phyloP scores from a whole-genome alignment of 2,797 vertebrate genomes.

The Emys orbicularis region DNA sequence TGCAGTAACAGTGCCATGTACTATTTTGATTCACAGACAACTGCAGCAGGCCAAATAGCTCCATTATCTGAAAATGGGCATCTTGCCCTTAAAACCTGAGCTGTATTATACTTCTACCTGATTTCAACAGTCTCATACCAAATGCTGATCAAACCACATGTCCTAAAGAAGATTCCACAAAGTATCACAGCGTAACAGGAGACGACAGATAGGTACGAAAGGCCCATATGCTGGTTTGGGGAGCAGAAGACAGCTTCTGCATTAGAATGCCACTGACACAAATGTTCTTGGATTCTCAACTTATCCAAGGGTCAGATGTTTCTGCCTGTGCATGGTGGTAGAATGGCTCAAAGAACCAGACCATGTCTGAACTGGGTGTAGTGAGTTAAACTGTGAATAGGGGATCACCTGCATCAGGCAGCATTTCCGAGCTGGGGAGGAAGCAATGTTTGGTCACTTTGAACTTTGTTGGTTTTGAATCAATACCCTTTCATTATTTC shows the following conservation, averaged over 20 bases:
- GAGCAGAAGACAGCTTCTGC: neutral
- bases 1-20: neutral
- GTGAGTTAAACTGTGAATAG: neutral
- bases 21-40: neutral
- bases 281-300: neutral
- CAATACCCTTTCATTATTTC: neutral
- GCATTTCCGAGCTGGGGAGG: neutral
- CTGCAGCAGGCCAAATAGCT: neutral
- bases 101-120: neutral
- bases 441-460: neutral
- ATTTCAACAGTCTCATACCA: neutral
- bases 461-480: neutral
- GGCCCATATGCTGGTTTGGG: neutral
- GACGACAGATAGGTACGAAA: neutral
- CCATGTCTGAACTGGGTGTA: neutral
- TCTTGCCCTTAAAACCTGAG: neutral
- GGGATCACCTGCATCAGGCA: neutral
- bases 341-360: neutral
- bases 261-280: neutral
- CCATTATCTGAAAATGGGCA: neutral
- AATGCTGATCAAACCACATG: neutral
- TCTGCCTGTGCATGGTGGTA: neutral
- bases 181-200: neutral
- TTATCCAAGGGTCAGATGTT: neutral
- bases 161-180: neutral